Base-by-base conservation (phyloP, 2,113 vertebrate genomes). In the Mungos mungo region DNA sequence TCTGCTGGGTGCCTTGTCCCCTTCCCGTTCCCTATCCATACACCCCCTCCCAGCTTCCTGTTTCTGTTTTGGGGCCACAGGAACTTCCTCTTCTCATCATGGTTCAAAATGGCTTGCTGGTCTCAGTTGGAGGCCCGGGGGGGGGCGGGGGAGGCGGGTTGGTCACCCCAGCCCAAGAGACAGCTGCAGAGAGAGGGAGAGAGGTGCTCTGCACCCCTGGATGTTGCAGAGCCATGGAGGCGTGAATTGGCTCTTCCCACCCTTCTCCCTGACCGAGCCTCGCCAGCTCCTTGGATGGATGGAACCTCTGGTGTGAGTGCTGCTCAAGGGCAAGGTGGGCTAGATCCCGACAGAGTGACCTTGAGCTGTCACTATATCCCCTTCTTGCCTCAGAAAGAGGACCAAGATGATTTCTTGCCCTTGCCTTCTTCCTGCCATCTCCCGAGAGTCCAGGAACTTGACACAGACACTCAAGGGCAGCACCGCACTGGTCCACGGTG, bases 51-150 rank as follows among this genome's bases (percentile, higher is more conserved):
- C 81, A 92, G 93, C 96, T 98, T 98, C 98, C 98, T 98, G 97
- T 98, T 98, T 97, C 98, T 98, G 98, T 97, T 98, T 97, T 98
- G 97, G 97, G 97, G 98, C 96, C 8, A 31, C 84, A 90, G 94
- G 88, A 82, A 97, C 98, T 98, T 98, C 98, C 98, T 98, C 97
- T 98, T 98, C 97, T 98, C 96, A 88, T 95, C 88, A 94, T 50
- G 12, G 94, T 95, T 88, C 93, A 98, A 97, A 96, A 97, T 97
- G 96, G 90, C 95, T 96, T 96, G 79, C 96, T 92, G 35, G 95
- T 88, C 96, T 96, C 90, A 88, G 92, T 6, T 45, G 88, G 91
- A 93, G 90, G 74, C 79, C 60, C 31, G 11, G 45, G 50, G 50
- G n/a, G 66, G 25, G 63, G 50, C 41, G 10, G 50, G 50, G 50